A percentile compares a stretch with the other conserved stretches of the same genome.
phyloP scores from a whole-genome alignment of 2,797 vertebrate species.

The Arnoldichthys spilopterus region DNA sequence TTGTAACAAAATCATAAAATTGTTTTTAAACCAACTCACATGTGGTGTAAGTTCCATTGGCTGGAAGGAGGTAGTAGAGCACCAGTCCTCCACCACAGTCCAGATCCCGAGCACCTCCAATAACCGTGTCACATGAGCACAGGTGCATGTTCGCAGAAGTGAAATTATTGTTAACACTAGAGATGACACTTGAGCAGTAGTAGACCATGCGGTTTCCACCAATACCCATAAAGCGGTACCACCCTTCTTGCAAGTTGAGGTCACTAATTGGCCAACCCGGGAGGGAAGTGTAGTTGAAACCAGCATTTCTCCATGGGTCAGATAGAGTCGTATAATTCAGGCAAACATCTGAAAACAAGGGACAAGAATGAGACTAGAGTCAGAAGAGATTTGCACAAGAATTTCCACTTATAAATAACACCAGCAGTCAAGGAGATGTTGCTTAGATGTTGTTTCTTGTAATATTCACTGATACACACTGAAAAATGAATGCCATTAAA shows the following conservation, averaged over 20 bases:
- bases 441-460: too few relatives aligned
- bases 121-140: background rate
- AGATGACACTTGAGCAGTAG: too few relatives aligned
- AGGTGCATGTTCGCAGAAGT: too few relatives aligned
- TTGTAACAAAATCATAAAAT: too few relatives aligned
- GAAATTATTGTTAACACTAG: too few relatives aligned
- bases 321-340: background rate
- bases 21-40: background rate
- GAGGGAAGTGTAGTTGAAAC: background rate
- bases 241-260: background rate
- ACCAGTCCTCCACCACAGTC: background rate
- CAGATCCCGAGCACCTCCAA: background rate
- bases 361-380: background rate
- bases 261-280: constrained; percentile 1
- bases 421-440: too few relatives aligned
- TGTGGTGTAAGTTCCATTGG: background rate
- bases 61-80: background rate
- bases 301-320: constrained; percentile 9
- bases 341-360: background rate
- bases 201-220: too few relatives aligned
- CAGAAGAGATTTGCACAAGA: too few relatives aligned
- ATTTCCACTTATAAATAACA: too few relatives aligned
- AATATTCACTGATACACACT: too few relatives aligned
- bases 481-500: too few relatives aligned
- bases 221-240: background rate